Evolutionary conservation across 92 coral and sea anemone species (phyloP).

Genomic region (Muricea muricata): DNA sequence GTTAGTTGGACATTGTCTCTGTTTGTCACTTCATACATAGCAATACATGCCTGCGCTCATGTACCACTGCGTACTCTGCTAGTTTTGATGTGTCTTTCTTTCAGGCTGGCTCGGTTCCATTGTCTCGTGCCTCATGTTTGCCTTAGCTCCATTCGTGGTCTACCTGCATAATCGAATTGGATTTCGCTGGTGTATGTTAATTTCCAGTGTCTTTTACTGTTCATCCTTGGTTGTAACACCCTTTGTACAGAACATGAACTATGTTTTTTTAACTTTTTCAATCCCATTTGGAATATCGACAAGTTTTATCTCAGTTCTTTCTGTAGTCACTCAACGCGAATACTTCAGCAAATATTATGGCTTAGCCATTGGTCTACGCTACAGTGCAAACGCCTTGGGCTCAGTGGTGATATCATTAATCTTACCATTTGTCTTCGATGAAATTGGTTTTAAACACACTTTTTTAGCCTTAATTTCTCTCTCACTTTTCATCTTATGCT

Average conservation of each 20-base stretch:
- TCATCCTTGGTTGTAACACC: neutral
- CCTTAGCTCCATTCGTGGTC: constrained; percentile 7
- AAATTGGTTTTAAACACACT: neutral
- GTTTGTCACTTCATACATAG: no score
- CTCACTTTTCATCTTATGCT: neutral
- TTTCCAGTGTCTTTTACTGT: neutral
- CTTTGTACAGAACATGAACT: constrained; percentile 3
- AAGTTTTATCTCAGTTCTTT: neutral
- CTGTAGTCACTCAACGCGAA: neutral
- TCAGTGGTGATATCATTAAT: neutral
- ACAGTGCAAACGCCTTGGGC: neutral
- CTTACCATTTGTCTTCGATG: constrained; percentile 1
- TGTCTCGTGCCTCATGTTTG: neutral
- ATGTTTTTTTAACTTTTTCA: constrained; percentile 8
- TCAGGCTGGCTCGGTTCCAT: constrained; percentile 17
- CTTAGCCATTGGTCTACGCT: constrained; percentile 5
- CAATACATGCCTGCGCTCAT: no score
- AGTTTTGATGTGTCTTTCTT: no score
- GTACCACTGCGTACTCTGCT: no score
- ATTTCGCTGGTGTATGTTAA: constrained; percentile 18
- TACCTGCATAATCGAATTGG: neutral
- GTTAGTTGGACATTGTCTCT: no score
- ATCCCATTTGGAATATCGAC: constrained; percentile 11
- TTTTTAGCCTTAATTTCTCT: constrained; percentile 2
- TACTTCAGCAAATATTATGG: constrained; percentile 23